Conservation (phyloP, 2,113 vertebrate species). For the Otolemur garnettii region DNA sequence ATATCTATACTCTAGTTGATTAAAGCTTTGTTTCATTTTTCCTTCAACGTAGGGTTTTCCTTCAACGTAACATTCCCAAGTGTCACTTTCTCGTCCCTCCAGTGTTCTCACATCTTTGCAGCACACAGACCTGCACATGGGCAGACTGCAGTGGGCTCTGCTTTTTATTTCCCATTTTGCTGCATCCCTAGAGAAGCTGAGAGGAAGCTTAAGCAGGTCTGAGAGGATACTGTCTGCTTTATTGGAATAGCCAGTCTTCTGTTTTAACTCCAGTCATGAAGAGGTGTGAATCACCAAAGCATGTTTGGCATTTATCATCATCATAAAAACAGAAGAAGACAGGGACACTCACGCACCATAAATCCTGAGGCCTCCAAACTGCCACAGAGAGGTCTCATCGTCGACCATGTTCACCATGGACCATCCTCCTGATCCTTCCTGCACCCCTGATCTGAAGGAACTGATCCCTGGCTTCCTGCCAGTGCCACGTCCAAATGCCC, state of each 20-base stretch:
- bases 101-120: background rate
- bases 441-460: background rate
- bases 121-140: rapidly evolving
- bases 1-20: conserved; percentile 50
- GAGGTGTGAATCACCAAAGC: background rate
- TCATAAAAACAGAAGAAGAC: background rate
- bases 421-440: background rate
- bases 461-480: too few relatives aligned
- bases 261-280: background rate
- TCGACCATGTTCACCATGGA: background rate
- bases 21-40: conserved; percentile 63
- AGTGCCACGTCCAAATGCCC: background rate
- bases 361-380: background rate
- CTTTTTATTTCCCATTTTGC: background rate
- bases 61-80: background rate
- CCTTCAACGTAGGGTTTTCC: conserved; percentile 23
- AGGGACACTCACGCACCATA: rapidly evolving
- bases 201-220: background rate
- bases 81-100: background rate
- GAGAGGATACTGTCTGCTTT: background rate
- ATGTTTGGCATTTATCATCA: background rate
- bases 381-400: background rate
- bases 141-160: background rate
- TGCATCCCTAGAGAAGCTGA: background rate
- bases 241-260: background rate